Evolutionary conservation across 2,797 vertebrate genomes (phyloP), one percentile per base, ranked within the genome.

Genomic region (Poeciliopsis gracilis): DNA sequence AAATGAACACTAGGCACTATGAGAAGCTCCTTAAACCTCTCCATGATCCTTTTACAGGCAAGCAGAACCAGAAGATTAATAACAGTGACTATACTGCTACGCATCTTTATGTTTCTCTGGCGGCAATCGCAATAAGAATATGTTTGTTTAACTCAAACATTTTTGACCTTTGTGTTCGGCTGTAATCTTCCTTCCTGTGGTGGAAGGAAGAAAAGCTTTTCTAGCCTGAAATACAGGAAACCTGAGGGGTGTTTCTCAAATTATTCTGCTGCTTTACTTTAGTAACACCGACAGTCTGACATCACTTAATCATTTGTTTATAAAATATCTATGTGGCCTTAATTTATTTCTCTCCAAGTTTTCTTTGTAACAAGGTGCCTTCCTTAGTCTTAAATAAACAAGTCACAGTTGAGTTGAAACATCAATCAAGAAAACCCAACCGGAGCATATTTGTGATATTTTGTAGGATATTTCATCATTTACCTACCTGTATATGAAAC

Each of bases 191-290:
- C n/a, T 11, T 12, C 16, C 41, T 16, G 41, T 43, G 23, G 38
- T 25, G 38, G 36, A 9, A 16, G 30, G 5, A 1, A 45, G 28
- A n/a, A 15, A n/a, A 6, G 11, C 70, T 88, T 81, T 90, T 85
- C 76, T 93, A 95, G 94, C 96, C 30, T 49, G 12, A 91, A 92
- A 90, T 93, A 92, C 93, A 84, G 92, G 91, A 91, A 95, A 91
- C 93, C 76, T 55, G 59, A 69, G 46, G 70, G 67, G 51, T 75
- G 86, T 80, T 85, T 85, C 76, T 80, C 1, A 2, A 15, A 30
- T 66, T 46, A 59, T 75, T 82, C 74, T 67, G 66, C 82, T 78
- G 76, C 70, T 86, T 23, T 15, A 8, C 61, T 88, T 89, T 86
- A 70, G 47, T 59, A 84, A 79, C 45, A 69, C 73, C 74, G 36